A percentile compares a stretch with the other conserved stretches of the same genome.
Evolutionary conservation across 2,113 vertebrate genomes (phyloP).

Genomic region (Notechis scutatus): DNA sequence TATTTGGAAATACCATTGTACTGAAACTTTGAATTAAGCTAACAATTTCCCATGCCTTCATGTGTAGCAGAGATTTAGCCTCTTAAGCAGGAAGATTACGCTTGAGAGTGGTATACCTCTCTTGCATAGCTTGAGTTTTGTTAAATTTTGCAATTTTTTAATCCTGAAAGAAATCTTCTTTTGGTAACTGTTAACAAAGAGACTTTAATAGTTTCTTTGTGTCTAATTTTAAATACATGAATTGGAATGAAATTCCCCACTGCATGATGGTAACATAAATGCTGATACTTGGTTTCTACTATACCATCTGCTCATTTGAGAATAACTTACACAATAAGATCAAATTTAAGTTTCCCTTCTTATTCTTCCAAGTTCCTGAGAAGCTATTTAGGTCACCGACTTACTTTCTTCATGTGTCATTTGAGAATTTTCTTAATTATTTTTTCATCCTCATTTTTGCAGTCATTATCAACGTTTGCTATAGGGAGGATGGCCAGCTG

Average conservation of each 20-base stretch:
- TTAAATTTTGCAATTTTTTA: not conserved
- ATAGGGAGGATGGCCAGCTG: not conserved
- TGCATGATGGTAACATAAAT: not conserved
- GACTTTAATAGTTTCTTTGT: not conserved
- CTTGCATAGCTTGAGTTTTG: not conserved
- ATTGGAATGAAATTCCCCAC: not conserved
- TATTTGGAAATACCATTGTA: not conserved
- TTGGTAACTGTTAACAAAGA: not conserved
- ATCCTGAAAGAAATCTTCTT: not conserved
- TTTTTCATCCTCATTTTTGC: not conserved
- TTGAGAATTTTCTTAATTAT: not conserved
- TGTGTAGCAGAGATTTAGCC: not conserved
- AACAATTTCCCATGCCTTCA: no score
- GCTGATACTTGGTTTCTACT: not conserved
- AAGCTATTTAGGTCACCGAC: not conserved
- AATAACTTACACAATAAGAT: not conserved
- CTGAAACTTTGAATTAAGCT: not conserved
- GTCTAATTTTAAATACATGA: not conserved
- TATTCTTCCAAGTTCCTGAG: not conserved
- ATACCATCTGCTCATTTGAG: not conserved
- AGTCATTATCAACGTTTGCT: not conserved
- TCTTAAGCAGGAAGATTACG: not conserved
- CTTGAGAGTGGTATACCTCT: not conserved
- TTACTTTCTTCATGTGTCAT: not conserved
- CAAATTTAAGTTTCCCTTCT: not conserved